Evolutionary conservation across 1,140 invertebrate species (phyloP).

Genomic region (Babylonia areolata): DNA sequence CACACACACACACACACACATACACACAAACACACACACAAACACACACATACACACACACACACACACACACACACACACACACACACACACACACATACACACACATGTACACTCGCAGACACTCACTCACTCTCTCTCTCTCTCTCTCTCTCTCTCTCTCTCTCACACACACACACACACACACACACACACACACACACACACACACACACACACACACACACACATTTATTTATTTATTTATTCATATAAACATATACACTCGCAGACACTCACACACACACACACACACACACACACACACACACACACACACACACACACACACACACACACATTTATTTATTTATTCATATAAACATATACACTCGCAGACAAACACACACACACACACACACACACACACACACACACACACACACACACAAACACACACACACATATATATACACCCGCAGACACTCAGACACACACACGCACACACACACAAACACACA

Average conservation of each 20-base stretch:
- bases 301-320: constrained; percentile 7
- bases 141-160: background rate
- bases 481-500: too few relatives aligned
- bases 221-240: background rate
- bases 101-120: background rate
- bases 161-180: background rate
- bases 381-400: constrained; percentile 11
- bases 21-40: too few relatives aligned
- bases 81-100: background rate
- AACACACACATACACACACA: too few relatives aligned
- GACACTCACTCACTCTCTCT: background rate
- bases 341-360: background rate
- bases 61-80: background rate
- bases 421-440: background rate
- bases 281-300: background rate
- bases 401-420: constrained; percentile 11
- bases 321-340: constrained; percentile 11
- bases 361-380: background rate
- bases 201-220: background rate
- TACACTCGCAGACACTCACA: background rate
- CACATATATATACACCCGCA: too few relatives aligned
- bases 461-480: too few relatives aligned
- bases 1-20: background rate
- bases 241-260: background rate
- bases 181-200: background rate